Evolutionary conservation across 2,113 vertebrate genomes (phyloP).

Genomic region (Promerops cafer): DNA sequence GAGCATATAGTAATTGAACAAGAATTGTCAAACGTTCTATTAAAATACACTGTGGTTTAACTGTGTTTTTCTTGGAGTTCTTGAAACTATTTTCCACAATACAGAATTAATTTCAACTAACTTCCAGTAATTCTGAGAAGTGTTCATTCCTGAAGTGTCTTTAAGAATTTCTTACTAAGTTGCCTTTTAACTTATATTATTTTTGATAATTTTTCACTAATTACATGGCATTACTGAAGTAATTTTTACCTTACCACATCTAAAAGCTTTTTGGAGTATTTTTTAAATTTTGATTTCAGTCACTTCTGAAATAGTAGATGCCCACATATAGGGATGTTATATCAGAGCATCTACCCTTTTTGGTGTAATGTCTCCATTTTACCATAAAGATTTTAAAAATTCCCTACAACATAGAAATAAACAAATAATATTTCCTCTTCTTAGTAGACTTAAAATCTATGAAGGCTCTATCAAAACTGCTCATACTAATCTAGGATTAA

Average conservation of each 20-base stretch:
- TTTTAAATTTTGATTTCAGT: neutral
- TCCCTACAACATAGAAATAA: neutral
- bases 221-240: neutral
- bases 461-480: neutral
- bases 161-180: neutral
- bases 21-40: neutral
- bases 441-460: neutral
- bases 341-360: neutral
- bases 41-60: neutral
- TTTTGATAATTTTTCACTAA: neutral
- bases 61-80: neutral
- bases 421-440: neutral
- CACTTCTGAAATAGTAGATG: neutral
- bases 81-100: neutral
- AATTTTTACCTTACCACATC: neutral
- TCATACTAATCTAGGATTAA: neutral
- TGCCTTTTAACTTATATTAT: neutral
- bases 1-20: neutral
- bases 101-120: neutral
- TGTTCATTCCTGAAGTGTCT: neutral
- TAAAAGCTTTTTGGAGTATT: neutral
- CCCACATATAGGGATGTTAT: fast-evolving
- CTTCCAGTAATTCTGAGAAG: neutral
- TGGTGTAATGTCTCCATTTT: neutral
- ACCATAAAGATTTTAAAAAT: neutral